Base-by-base conservation (phyloP, 2,888 invertebrate genomes). In the Axea sp. region DNA sequence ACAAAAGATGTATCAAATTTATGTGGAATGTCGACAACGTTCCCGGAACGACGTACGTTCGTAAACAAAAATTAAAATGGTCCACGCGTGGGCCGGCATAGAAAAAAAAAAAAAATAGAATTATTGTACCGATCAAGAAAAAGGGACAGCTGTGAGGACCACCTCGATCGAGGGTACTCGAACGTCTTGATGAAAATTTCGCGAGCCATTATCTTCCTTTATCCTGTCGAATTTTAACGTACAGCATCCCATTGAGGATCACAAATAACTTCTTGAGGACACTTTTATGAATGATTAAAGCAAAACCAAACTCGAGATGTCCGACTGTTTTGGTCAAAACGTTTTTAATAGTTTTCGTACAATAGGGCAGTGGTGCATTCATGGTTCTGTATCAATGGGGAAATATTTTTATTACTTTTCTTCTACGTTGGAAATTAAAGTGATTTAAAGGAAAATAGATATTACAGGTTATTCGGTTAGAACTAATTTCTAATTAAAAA, bases 31-130 rank as follows among this genome's bases (percentile, higher is more conserved):
- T 41, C 24, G 11, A 6, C 24, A 35, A 31, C 37, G 59, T 55
- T 72, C 71, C 17, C 11, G 55, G 64, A 65, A 72, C 49, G 33
- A 41, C 41, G 59, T 9, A 26, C 41, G 30, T 71, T 64, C 33
- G 64, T 47, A 57, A 53, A 62, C 43, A 45, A 67, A 73, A 73
- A 55, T 67, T 60, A 39, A 73, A 71, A 49, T 65, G 64, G 53
- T 33, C 45, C 39, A 43, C 59, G 74, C 68, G 68, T 72, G 57
- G 73, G 55, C 49, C 26, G 64, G 24, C 19, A 8, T 12, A 8
- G 9, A n/a, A n/a, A 9, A 9, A 14, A 12, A 33, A 53, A 75
- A 60, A 60, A 68, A 72, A 57, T 68, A 17, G 26, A 39, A 31
- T 37, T 35, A 62, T 73, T 69, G 69, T 65, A 33, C 28, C 14